phyloP scores from a whole-genome alignment of 2,888 invertebrate genomes.

The Atherix ibis region DNA sequence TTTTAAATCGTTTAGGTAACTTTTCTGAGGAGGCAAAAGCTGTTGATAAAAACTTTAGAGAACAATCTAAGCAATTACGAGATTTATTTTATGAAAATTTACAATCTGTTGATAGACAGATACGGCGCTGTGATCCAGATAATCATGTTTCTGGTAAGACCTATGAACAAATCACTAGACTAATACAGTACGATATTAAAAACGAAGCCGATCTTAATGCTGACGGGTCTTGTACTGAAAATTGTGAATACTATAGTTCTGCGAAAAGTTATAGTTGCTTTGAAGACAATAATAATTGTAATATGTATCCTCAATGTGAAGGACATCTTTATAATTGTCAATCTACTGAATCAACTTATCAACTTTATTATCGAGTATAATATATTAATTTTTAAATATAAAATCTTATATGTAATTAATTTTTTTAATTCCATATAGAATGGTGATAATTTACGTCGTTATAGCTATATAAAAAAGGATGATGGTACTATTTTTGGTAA shows the following conservation, averaged over 20 bases:
- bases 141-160: constrained; percentile 42
- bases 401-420: too few species aligned
- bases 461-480: constrained; percentile 73
- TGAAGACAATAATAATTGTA: constrained; percentile 46
- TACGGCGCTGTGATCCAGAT: constrained; percentile 64
- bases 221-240: constrained; percentile 57
- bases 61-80: constrained; percentile 49
- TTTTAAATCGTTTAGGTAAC: constrained; percentile 51
- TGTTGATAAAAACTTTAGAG: constrained; percentile 47
- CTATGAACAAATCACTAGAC: constrained; percentile 59
- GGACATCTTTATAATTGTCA: constrained; percentile 60
- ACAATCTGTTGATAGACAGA: constrained; percentile 45
- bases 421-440: constrained; percentile 11
- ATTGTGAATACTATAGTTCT: constrained; percentile 60
- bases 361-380: constrained; percentile 66
- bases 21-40: constrained; percentile 57
- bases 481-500: constrained; percentile 53
- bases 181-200: constrained; percentile 73
- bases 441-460: constrained; percentile 39
- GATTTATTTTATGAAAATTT: constrained; percentile 51
- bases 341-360: constrained; percentile 74
- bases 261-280: constrained; percentile 57
- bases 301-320: constrained; percentile 47
- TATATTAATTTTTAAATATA: too few species aligned
- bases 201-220: constrained; percentile 80